These are phyloP conservation scores for Melanotaenia duboulayi DNA, from an alignment of 2,113 vertebrate species.

Conservation along the genomic window DNA sequence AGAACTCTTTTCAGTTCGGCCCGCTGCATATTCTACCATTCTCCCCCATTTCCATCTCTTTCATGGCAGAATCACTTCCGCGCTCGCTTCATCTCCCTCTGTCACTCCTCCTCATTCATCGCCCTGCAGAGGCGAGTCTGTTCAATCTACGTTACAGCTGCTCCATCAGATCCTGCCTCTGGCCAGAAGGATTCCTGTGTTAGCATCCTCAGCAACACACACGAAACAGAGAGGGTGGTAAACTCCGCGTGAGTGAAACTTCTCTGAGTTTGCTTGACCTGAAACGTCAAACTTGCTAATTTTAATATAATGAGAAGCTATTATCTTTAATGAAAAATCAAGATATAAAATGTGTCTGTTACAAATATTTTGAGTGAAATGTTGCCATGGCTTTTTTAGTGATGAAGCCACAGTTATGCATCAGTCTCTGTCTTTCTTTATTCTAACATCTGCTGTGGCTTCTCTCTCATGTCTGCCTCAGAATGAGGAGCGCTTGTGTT, in stretches of 20 bases:
- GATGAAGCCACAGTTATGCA: slow-evolving; percentile 20
- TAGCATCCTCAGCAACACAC: slow-evolving; percentile 44
- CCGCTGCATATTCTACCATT: slow-evolving; percentile 20
- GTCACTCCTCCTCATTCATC: slow-evolving; percentile 43
- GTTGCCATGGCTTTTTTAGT: slow-evolving; percentile 1
- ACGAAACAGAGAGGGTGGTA: slow-evolving; percentile 28
- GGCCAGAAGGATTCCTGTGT: slow-evolving; percentile 58
- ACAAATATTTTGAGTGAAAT: neutral
- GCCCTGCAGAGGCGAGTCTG: slow-evolving; percentile 23
- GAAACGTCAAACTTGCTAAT: slow-evolving; percentile 15
- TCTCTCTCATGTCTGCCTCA: slow-evolving; percentile 41
- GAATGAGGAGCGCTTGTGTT: no score
- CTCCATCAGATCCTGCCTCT: slow-evolving; percentile 56
- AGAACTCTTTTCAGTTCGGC: slow-evolving; percentile 21
- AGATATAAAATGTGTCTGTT: no score
- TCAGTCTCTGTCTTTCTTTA: slow-evolving; percentile 23
- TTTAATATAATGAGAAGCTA: neutral
- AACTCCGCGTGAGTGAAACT: slow-evolving; percentile 6
- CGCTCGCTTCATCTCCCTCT: slow-evolving; percentile 48
- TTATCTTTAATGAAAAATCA: no score
- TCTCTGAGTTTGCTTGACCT: slow-evolving; percentile 16
- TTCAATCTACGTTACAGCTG: slow-evolving; percentile 43
- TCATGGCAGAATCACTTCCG: slow-evolving; percentile 33
- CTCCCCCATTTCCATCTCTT: slow-evolving; percentile 48
- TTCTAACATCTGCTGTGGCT: slow-evolving; percentile 27